Percentiles rank a stretch among this genome's conserved stretches.
These are phyloP conservation scores for Syrrhaptes paradoxus DNA, from an alignment of 2,113 vertebrate species.

Conservation along the genomic window DNA sequence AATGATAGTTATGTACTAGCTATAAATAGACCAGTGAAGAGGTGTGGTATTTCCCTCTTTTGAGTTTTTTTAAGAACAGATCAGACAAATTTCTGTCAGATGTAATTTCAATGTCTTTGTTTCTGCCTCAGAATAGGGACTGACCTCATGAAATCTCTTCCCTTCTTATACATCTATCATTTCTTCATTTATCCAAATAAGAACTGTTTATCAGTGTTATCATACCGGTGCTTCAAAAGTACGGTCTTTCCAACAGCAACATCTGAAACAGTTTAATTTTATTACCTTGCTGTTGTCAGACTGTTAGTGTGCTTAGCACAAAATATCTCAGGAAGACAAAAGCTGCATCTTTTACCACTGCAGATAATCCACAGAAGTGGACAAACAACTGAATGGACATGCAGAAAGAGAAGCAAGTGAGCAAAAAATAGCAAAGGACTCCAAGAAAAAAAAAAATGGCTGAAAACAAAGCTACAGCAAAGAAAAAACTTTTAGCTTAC, in stretches of 20 bases:
- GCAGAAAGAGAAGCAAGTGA: neutral
- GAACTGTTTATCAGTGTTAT: neutral
- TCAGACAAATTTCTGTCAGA: neutral
- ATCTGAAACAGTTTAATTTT: neutral
- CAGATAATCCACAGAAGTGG: neutral
- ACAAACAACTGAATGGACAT: neutral
- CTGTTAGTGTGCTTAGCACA: neutral
- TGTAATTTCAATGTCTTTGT: neutral
- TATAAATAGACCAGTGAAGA: conserved; percentile 24
- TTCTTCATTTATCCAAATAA: neutral
- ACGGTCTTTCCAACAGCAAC: neutral
- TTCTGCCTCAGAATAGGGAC: neutral
- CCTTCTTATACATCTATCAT: neutral
- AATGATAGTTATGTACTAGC: neutral
- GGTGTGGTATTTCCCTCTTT: conserved; percentile 15
- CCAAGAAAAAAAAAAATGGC: neutral
- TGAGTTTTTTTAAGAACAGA: neutral
- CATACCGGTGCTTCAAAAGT: neutral
- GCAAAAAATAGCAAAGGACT: neutral
- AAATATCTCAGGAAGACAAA: neutral
- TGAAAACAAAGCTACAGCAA: neutral
- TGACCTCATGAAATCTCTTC: neutral
- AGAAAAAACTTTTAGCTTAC: neutral
- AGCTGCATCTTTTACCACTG: neutral
- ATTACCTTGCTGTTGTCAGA: neutral